A percentile compares a stretch with the other conserved stretches of the same genome.
These are phyloP conservation scores for Eilema depressum DNA, from an alignment of 2,888 invertebrate genomes.

Conservation along the genomic window DNA sequence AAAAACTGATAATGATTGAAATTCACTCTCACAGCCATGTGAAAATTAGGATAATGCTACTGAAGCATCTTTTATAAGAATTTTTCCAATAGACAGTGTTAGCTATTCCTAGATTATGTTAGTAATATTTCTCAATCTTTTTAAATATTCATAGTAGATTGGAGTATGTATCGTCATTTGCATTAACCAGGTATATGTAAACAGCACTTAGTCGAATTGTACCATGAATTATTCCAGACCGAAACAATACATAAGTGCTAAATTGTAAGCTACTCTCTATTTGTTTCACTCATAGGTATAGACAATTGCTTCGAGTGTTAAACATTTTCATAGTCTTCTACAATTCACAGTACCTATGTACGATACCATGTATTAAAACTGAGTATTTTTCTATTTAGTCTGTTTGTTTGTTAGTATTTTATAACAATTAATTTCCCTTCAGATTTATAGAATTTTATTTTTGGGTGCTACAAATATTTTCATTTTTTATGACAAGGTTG, in stretches of 20 bases:
- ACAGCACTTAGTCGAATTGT: constrained; percentile 21
- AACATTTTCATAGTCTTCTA: constrained; percentile 28
- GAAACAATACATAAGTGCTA: constrained; percentile 18
- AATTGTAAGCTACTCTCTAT: constrained; percentile 28
- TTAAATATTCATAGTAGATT: constrained; percentile 29
- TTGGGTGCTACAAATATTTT: no score
- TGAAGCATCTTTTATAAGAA: no score
- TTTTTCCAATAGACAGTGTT: background rate
- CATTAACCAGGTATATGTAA: constrained; percentile 16
- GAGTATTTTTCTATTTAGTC: no score
- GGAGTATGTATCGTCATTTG: constrained; percentile 23
- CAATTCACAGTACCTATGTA: no score
- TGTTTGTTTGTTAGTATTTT: no score
- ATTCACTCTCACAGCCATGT: no score
- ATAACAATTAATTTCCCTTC: no score
- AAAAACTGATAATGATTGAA: no score
- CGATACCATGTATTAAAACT: no score
- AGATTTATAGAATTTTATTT: no score
- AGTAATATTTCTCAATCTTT: background rate
- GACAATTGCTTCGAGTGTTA: constrained; percentile 25
- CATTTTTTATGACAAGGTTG: no score
- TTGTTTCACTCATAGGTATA: constrained; percentile 28
- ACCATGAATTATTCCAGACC: constrained; percentile 1
- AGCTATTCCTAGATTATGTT: background rate
- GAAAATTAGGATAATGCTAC: no score